Percentiles rank a stretch among this genome's conserved stretches.
These are phyloP conservation scores for Cephus pulcher DNA, from an alignment of 2,888 invertebrate genomes.

Conservation along the genomic window DNA sequence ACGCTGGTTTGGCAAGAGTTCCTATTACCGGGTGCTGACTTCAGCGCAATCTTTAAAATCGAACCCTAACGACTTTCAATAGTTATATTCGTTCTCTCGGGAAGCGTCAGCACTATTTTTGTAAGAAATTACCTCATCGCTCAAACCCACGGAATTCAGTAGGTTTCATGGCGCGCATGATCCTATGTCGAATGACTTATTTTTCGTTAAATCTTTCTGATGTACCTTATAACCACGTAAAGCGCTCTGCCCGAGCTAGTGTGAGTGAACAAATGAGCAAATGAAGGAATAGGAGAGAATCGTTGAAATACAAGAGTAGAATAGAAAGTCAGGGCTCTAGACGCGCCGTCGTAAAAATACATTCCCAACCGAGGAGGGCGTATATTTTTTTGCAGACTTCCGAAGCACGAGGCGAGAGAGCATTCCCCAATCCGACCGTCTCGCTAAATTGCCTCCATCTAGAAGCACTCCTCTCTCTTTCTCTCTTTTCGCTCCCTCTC, in stretches of 20 bases:
- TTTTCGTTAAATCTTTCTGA: not conserved
- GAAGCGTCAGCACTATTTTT: not conserved
- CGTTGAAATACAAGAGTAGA: not conserved
- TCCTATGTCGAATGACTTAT: not conserved
- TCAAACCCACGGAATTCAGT: not conserved
- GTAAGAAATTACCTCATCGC: not conserved
- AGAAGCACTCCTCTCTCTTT: constrained; percentile 3
- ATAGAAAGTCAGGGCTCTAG: not conserved
- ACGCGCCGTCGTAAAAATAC: not conserved
- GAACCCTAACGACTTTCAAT: constrained; percentile 8
- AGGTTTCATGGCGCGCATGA: not conserved
- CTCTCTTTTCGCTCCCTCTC: not conserved
- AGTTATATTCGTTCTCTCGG: not conserved
- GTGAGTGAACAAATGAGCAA: not conserved
- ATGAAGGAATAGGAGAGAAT: not conserved
- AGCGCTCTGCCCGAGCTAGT: not conserved
- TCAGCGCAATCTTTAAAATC: constrained; percentile 18
- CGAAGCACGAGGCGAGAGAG: not conserved
- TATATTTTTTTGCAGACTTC: not conserved
- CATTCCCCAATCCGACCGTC: constrained; percentile 9
- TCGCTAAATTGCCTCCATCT: constrained; percentile 13
- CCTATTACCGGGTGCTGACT: constrained; percentile 10
- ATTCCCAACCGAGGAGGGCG: not conserved
- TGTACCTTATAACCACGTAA: not conserved
- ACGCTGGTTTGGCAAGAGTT: not conserved